phyloP scores from a whole-genome alignment of 2,888 invertebrate genomes.

The Disparrhopalites patrizii region DNA sequence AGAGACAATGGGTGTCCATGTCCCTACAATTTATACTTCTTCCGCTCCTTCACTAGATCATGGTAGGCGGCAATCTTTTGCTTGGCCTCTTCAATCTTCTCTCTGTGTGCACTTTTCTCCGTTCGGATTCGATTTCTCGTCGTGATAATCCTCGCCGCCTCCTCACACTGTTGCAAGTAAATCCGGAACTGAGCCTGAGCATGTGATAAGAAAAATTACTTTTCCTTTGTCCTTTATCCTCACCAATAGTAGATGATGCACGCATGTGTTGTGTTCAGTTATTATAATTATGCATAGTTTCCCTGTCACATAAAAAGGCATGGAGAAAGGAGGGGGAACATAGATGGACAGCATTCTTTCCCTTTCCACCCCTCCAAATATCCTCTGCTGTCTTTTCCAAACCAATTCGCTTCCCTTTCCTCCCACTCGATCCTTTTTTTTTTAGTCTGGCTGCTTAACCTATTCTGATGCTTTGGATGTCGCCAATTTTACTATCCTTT shows the following conservation, averaged over 20 bases:
- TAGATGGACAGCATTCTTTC: too few relatives aligned
- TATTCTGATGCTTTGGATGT: too few relatives aligned
- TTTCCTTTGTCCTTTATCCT: not conserved
- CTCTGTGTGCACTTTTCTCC: conserved; percentile 6
- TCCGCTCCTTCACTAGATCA: conserved; percentile 8
- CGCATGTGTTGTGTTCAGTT: not conserved
- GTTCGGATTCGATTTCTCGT: not conserved
- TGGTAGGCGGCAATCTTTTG: conserved; percentile 14
- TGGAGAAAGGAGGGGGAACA: not conserved
- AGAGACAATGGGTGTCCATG: too few relatives aligned
- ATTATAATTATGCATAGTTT: too few relatives aligned
- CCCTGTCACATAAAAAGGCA: too few relatives aligned
- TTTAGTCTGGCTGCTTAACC: too few relatives aligned
- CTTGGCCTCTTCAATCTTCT: conserved; percentile 12
- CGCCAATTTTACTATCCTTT: too few relatives aligned
- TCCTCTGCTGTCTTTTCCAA: too few relatives aligned
- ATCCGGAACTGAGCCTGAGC: conserved; percentile 14
- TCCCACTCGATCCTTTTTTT: too few relatives aligned
- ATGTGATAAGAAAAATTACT: not conserved
- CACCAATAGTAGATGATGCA: not conserved
- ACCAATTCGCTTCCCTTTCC: too few relatives aligned
- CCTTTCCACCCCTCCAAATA: too few relatives aligned
- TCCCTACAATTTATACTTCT: conserved; percentile 1
- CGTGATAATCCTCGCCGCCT: not conserved
- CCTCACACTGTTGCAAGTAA: conserved; percentile 17